Evolutionary conservation across 64 coral and sea anemone species (phyloP).

Genomic region (Cladopsammia gracilis): DNA sequence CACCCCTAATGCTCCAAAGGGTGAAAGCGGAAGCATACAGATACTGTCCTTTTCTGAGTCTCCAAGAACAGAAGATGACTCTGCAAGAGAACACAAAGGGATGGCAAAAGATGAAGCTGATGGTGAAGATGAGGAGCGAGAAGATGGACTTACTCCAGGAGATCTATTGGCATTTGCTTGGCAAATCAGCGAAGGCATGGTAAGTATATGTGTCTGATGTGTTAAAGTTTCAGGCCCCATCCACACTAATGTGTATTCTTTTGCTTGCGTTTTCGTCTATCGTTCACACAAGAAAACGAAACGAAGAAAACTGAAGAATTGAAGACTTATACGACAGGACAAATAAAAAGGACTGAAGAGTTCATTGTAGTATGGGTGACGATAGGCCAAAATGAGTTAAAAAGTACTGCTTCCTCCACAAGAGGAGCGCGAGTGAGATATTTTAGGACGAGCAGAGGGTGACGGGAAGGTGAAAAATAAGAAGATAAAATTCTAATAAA

Average conservation of each 20-base stretch:
- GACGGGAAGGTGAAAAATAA: too few species aligned
- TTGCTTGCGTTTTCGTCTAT: background rate
- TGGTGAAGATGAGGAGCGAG: constrained; percentile 14
- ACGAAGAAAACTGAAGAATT: too few species aligned
- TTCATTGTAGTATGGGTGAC: too few species aligned
- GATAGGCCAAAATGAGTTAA: too few species aligned
- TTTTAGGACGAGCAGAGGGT: too few species aligned
- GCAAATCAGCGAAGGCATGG: constrained; percentile 92
- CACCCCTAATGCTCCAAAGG: constrained; percentile 27
- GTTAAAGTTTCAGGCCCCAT: background rate
- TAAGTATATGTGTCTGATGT: background rate
- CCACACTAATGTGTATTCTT: too few species aligned
- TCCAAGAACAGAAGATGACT: background rate
- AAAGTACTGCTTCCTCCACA: too few species aligned
- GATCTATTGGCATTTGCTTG: constrained; percentile 85
- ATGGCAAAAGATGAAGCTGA: constrained; percentile 13
- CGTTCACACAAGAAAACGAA: too few species aligned
- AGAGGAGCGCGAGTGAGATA: too few species aligned
- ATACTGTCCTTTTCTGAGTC: constrained; percentile 46
- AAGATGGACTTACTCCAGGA: constrained; percentile 60
- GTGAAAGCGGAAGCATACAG: constrained; percentile 36
- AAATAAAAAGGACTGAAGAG: too few species aligned
- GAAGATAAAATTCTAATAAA: too few species aligned
- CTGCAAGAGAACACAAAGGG: constrained; percentile 5
- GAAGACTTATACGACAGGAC: too few species aligned